Percentiles rank a stretch among this genome's conserved stretches.
Conservation (phyloP, 1,140 invertebrate species). For the Drosophila nannoptera region DNA sequence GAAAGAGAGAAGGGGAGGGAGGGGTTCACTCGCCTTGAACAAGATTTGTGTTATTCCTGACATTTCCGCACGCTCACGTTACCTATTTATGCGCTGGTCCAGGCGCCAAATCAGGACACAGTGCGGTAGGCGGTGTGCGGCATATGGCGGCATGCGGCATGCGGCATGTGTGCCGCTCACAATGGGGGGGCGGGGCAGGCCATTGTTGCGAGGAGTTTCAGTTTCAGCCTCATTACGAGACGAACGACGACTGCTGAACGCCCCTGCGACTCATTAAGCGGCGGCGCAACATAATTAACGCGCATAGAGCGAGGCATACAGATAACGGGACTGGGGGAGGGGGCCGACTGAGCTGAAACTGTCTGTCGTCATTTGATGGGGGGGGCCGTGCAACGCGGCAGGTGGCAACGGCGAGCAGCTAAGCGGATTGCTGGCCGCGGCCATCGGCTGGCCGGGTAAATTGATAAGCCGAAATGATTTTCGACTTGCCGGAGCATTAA, state of each 20-base stretch:
- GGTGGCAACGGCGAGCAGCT: slow-evolving; percentile 31
- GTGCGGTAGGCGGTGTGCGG: slow-evolving; percentile 58
- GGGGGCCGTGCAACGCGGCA: slow-evolving; percentile 48
- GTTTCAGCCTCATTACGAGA: slow-evolving; percentile 66
- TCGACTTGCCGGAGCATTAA: slow-evolving; percentile 52
- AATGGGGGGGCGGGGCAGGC: slow-evolving; percentile 2
- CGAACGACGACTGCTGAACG: slow-evolving; percentile 30
- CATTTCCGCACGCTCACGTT: slow-evolving; percentile 46
- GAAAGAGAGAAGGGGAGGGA: neutral
- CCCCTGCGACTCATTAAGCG: slow-evolving; percentile 49
- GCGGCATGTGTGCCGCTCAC: slow-evolving; percentile 18
- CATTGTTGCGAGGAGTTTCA: slow-evolving; percentile 42
- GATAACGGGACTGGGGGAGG: neutral
- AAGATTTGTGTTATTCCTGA: slow-evolving; percentile 59
- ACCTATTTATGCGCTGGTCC: slow-evolving; percentile 47
- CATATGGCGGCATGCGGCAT: slow-evolving; percentile 12
- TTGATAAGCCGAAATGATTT: slow-evolving; percentile 62
- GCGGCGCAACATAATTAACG: slow-evolving; percentile 62
- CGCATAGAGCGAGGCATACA: slow-evolving; percentile 2
- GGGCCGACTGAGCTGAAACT: neutral
- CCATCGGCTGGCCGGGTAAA: slow-evolving; percentile 18
- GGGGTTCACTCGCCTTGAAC: slow-evolving; percentile 29
- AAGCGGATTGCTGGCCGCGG: slow-evolving; percentile 6
- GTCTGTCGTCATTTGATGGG: slow-evolving; percentile 54
- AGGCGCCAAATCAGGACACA: slow-evolving; percentile 65